These are phyloP conservation scores for Channallabes apus DNA, from an alignment of 2,797 vertebrate genomes.

Conservation along the genomic window DNA sequence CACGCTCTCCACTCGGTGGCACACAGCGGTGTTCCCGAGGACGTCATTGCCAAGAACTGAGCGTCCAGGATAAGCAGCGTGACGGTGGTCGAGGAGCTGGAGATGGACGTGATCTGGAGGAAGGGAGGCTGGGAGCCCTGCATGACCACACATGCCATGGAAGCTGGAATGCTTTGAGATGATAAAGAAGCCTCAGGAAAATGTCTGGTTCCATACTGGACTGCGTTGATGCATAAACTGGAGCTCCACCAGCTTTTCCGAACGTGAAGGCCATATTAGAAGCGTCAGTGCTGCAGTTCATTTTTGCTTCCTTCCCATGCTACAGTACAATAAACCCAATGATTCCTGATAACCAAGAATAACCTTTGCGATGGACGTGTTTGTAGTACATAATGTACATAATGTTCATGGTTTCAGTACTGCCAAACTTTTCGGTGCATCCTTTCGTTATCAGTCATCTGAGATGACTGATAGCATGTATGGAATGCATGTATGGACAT, in stretches of 20 bases:
- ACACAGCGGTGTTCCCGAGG: slow-evolving; percentile 79
- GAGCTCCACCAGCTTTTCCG: slow-evolving; percentile 78
- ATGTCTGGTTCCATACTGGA: slow-evolving; percentile 73
- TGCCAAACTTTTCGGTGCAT: too few relatives aligned
- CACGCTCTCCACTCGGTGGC: slow-evolving; percentile 67
- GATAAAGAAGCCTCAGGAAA: slow-evolving; percentile 76
- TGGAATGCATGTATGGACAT: too few relatives aligned
- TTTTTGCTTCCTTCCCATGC: slow-evolving; percentile 80
- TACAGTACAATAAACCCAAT: slow-evolving; percentile 59
- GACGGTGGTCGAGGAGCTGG: slow-evolving; percentile 72
- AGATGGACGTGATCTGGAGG: slow-evolving; percentile 67
- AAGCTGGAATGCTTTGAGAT: slow-evolving; percentile 64
- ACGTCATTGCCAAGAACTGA: slow-evolving; percentile 78
- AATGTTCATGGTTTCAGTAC: neutral
- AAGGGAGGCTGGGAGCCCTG: slow-evolving; percentile 65
- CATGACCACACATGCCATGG: slow-evolving; percentile 78
- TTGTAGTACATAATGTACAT: slow-evolving; percentile 59
- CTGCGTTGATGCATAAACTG: slow-evolving; percentile 77
- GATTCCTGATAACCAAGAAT: neutral
- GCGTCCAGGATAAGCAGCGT: slow-evolving; percentile 78
- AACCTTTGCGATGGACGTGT: slow-evolving; percentile 70
- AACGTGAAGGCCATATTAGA: slow-evolving; percentile 78
- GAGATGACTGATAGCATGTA: too few relatives aligned
- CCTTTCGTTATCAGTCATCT: too few relatives aligned
- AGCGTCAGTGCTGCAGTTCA: slow-evolving; percentile 77